Percentiles rank a stretch among this genome's conserved stretches.
Conservation (phyloP, 64 coral and sea anemone species). For the Pocillopora verrucosa region DNA sequence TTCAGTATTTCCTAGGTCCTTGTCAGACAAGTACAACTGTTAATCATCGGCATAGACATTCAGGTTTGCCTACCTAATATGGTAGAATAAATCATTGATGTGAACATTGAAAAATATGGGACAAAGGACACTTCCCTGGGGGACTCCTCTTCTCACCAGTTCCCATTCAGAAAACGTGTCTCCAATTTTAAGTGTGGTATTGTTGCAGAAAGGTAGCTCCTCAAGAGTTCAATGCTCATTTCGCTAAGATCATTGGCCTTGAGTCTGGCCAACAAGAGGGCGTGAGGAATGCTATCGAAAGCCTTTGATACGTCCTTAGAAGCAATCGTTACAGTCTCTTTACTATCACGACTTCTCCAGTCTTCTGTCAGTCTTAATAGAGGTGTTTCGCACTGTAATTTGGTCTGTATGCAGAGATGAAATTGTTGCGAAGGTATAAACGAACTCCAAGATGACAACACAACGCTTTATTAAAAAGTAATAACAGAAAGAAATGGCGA, state of each 20-base stretch:
- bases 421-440: not conserved
- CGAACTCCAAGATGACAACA: too few species aligned
- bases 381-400: constrained; percentile 26
- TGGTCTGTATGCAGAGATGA: constrained; percentile 40
- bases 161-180: constrained; percentile 22
- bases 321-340: constrained; percentile 32
- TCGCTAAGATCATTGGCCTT: not conserved
- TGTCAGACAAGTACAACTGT: constrained; percentile 43
- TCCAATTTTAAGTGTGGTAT: not conserved
- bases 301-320: constrained; percentile 59
- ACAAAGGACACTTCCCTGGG: constrained; percentile 20
- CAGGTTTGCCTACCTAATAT: constrained; percentile 21
- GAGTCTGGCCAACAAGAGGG: constrained; percentile 5
- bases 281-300: constrained; percentile 22
- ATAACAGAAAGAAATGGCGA: too few species aligned
- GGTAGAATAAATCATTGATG: constrained; percentile 41
- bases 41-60: constrained; percentile 39
- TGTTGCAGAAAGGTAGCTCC: constrained; percentile 6
- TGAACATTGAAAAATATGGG: constrained; percentile 40
- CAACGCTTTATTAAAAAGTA: too few species aligned
- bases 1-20: constrained; percentile 22
- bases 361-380: not conserved
- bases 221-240: not conserved
- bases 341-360: constrained; percentile 42
- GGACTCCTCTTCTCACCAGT: constrained; percentile 24